Evolutionary conservation across 2,888 invertebrate species (phyloP).

Genomic region (Amiota mariae): DNA sequence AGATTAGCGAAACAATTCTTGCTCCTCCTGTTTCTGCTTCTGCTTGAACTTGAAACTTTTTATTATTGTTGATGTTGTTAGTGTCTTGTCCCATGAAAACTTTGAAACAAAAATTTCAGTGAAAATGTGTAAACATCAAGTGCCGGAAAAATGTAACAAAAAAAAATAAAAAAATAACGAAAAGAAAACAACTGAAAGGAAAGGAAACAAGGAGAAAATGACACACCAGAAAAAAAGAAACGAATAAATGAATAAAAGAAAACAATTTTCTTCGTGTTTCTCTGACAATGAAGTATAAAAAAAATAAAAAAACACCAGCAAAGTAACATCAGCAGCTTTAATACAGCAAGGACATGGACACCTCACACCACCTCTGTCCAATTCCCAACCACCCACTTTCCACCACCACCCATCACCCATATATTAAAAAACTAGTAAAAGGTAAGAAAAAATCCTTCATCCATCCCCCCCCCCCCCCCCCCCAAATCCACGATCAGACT

Average conservation of each 20-base stretch:
- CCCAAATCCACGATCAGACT: too few species aligned
- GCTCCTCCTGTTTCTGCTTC: too few species aligned
- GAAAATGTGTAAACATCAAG: constrained; percentile 28
- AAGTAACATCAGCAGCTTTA: not conserved
- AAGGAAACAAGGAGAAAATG: not conserved
- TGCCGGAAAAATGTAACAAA: not conserved
- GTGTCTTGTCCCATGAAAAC: constrained; percentile 6
- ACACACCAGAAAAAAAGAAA: not conserved
- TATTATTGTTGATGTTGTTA: not conserved
- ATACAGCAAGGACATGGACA: not conserved
- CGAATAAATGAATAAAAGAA: not conserved
- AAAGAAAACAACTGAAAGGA: constrained; percentile 9
- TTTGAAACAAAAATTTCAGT: constrained; percentile 8
- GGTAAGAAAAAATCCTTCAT: too few species aligned
- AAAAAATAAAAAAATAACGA: constrained; percentile 7
- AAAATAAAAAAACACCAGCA: not conserved
- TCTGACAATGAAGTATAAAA: not conserved
- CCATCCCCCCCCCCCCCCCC: too few species aligned
- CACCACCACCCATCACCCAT: too few species aligned
- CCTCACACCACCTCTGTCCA: too few species aligned
- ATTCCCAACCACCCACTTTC: too few species aligned
- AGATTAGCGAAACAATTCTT: too few species aligned
- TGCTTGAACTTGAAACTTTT: constrained; percentile 4
- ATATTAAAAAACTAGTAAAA: too few species aligned
- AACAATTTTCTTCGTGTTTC: not conserved